phyloP scores from a whole-genome alignment of 2,113 vertebrate species.

The Scopus umbretta region DNA sequence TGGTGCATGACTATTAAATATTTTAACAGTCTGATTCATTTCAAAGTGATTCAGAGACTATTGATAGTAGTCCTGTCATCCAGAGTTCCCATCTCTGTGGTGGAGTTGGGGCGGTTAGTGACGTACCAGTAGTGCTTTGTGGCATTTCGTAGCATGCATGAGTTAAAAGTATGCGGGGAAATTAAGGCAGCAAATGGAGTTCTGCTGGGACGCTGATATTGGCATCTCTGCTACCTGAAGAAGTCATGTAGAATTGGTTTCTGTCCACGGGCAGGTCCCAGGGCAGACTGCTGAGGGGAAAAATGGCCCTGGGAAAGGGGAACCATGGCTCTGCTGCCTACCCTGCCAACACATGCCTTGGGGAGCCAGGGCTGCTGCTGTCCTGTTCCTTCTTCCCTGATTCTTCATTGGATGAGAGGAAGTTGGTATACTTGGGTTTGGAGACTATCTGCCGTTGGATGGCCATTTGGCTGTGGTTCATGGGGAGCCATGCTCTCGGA shows the following conservation, averaged over 20 bases:
- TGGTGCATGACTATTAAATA: constrained; percentile 14
- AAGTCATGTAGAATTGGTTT: background rate
- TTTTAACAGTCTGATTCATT: constrained; percentile 47
- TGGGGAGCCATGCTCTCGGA: background rate
- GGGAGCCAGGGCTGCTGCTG: background rate
- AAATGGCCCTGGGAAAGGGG: background rate
- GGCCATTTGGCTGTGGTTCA: background rate
- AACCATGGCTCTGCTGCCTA: background rate
- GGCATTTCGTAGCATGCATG: background rate
- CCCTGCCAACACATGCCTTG: background rate
- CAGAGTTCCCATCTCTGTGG: background rate
- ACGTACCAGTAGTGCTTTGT: background rate
- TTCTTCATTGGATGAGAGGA: background rate
- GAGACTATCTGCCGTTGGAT: background rate
- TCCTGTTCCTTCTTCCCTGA: background rate
- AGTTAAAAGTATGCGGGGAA: background rate
- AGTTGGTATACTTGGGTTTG: background rate
- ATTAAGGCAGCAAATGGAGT: background rate
- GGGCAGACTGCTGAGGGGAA: background rate
- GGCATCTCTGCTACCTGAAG: background rate
- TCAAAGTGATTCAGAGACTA: constrained; percentile 39
- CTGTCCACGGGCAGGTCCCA: background rate
- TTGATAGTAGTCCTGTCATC: constrained; percentile 18
- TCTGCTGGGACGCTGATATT: background rate
- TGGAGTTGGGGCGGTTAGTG: background rate